Base-by-base conservation (phyloP, 92 coral and sea anemone species). In the Epizoanthus ramosus region DNA sequence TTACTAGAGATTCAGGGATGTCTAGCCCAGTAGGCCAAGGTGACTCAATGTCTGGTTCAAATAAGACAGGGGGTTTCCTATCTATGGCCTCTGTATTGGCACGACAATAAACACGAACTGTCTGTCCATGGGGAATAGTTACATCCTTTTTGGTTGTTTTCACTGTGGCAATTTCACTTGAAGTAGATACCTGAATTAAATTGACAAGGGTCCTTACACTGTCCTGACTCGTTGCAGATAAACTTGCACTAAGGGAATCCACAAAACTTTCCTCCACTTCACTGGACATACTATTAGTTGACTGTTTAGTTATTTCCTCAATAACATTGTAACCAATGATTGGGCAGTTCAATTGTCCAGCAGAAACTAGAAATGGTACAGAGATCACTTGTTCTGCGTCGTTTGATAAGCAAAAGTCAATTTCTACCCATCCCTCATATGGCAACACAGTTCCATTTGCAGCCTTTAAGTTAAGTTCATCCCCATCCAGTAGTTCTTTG, bases 301-400 rank as follows among this genome's bases (percentile, higher is more conserved):
- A 67, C 72, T 74, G 60, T 75, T 85, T 88, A 22, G 87, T 74
- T 41, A 91, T 66, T 85, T 85, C 89, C 33, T 76, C 86, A 71
- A 91, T 88, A 6, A 85, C 83, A 81, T 91, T 91, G 85, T 88
- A 91, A 21, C 94, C 92, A 74, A 91, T 77, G 33, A 91, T 85
- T 14, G 90, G 94, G 37, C 70, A 31, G 72, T 85, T 87, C 80
- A 91, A 23, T 60, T 22, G 50, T 54, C 79, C 86, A 57, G 69
- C 71, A 57, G 90, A 56, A 18, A 86, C 90, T 37, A 88, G 80
- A 83, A 85, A 88, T 76, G 94, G 94, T 24, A 91, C 89, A 58
- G 79, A 79, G 24, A 87, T 25, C 35, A 74, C 80, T 3, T 19
- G 68, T 64, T 73, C 77, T 58, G 74, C 56, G 25, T 85, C 77